phyloP scores from a whole-genome alignment of 2,888 invertebrate genomes.

The Elysia crispata region DNA sequence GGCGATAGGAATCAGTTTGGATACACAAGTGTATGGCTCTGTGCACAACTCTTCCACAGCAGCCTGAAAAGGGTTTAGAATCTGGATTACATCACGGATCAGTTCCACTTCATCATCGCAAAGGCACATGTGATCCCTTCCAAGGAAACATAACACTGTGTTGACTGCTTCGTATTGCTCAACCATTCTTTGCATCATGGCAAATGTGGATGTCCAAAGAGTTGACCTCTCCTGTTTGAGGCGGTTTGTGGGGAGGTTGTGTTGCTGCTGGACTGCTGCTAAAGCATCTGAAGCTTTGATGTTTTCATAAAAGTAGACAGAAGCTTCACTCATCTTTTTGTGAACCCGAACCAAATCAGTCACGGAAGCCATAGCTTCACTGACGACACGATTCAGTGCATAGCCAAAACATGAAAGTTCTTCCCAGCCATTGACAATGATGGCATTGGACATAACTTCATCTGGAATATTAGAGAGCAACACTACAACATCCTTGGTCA shows the following conservation, averaged over 20 bases:
- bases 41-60: slow-evolving; percentile 44
- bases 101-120: slow-evolving; percentile 48
- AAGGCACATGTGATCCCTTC: slow-evolving; percentile 44
- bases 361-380: slow-evolving; percentile 33
- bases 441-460: slow-evolving; percentile 25
- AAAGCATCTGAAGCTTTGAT: slow-evolving; percentile 27
- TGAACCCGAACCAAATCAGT: slow-evolving; percentile 39
- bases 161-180: slow-evolving; percentile 47
- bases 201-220: slow-evolving; percentile 41
- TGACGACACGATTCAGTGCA: slow-evolving; percentile 32
- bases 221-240: slow-evolving; percentile 31
- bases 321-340: slow-evolving; percentile 40
- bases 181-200: slow-evolving; percentile 44
- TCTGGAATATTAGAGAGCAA: slow-evolving; percentile 23
- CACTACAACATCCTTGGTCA: slow-evolving; percentile 25
- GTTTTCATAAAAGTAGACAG: slow-evolving; percentile 38
- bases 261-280: slow-evolving; percentile 10
- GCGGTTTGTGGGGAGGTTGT: slow-evolving; percentile 39
- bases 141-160: slow-evolving; percentile 43
- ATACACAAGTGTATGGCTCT: slow-evolving; percentile 42
- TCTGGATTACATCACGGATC: slow-evolving; percentile 31
- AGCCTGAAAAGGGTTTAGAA: slow-evolving; percentile 40
- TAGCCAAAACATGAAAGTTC: slow-evolving; percentile 42
- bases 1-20: slow-evolving; percentile 46
- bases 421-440: slow-evolving; percentile 42